Evolutionary conservation across 2,888 invertebrate genomes (phyloP).

Genomic region (Sinohyriopsis cumingii): DNA sequence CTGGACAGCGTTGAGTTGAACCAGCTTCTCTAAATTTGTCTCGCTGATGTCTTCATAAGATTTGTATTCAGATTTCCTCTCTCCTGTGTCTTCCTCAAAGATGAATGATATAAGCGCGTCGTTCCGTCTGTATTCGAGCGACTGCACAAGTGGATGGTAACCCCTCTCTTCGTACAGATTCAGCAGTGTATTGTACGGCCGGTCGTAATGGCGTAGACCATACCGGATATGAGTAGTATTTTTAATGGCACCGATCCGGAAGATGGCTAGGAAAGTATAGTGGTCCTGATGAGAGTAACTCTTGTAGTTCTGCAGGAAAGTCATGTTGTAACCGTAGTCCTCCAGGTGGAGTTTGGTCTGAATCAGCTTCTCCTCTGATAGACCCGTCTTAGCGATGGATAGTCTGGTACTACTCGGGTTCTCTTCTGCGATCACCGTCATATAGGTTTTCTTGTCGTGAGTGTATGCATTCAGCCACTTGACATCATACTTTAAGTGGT

Average conservation of each 20-base stretch:
- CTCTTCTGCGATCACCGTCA: constrained; percentile 51
- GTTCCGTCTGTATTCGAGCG: constrained; percentile 48
- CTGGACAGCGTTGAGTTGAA: constrained; percentile 42
- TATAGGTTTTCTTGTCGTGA: constrained; percentile 44
- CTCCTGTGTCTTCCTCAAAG: constrained; percentile 43
- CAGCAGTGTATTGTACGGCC: constrained; percentile 58
- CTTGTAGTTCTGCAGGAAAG: constrained; percentile 61
- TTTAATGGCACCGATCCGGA: constrained; percentile 50
- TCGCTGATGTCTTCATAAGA: constrained; percentile 52
- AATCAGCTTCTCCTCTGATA: constrained; percentile 48
- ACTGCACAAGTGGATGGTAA: constrained; percentile 58
- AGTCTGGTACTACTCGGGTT: constrained; percentile 39
- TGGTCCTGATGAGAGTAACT: constrained; percentile 53
- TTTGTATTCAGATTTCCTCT: constrained; percentile 44
- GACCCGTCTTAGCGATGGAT: constrained; percentile 48
- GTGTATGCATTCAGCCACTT: constrained; percentile 62
- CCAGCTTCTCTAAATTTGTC: constrained; percentile 43
- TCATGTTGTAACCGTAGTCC: constrained; percentile 57
- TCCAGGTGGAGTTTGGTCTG: constrained; percentile 50
- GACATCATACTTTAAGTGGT: constrained; percentile 51
- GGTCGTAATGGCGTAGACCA: constrained; percentile 56
- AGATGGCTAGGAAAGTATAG: constrained; percentile 54
- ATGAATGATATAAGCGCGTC: constrained; percentile 61
- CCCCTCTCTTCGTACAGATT: constrained; percentile 58
- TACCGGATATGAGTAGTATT: constrained; percentile 53